Base-by-base conservation (phyloP, 2,113 vertebrate genomes). In the Elgaria multicarinata region DNA sequence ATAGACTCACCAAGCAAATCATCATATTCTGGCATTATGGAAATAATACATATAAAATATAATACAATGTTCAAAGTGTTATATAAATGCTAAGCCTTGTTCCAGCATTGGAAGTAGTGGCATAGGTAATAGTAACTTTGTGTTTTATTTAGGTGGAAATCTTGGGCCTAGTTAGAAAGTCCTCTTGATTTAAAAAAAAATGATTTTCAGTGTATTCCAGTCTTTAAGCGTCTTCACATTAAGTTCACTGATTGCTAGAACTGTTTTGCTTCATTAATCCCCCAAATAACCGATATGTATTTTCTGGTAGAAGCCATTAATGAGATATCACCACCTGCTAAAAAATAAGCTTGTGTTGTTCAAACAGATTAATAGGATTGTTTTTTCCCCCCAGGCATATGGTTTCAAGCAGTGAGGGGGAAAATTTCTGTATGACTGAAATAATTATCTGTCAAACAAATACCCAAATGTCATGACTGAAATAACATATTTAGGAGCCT, bases 231-330 rank as follows among this genome's bases (percentile, higher is more conserved):
- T 72, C 4, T 82, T 83, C 33, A 88, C 62, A 91, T 93, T 92
- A 91, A 86, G 91, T 67, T 91, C 86, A 94, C 91, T 87, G 89
- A 95, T 95, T 93, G 92, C 86, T 67, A 67, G 85, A 83, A 78
- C 91, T 94, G 83, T 72, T 83, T 92, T 87, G 88, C 83, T 64
- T 72, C 78, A 83, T 94, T 95, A 91, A 88, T 94, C 90, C 89
- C 90, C 85, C 64, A 36, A n/a, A 93, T 90, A 75, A 78, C 85
- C 85, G 66, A 8, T 26, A 16, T 75, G 36, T 80, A 85, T 83
- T 82, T 44, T 0, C 18, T 44, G 87, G 88, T 72, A 74, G 90
- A 94, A 93, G 74, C 85, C 90, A 93, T 93, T 94, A 95, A 39
- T 1, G 0, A 80, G 87, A 62, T 0, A 0, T 77, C 85, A 89